Conservation (phyloP, 2,113 vertebrate genomes). For the Australoheros scitulus region DNA sequence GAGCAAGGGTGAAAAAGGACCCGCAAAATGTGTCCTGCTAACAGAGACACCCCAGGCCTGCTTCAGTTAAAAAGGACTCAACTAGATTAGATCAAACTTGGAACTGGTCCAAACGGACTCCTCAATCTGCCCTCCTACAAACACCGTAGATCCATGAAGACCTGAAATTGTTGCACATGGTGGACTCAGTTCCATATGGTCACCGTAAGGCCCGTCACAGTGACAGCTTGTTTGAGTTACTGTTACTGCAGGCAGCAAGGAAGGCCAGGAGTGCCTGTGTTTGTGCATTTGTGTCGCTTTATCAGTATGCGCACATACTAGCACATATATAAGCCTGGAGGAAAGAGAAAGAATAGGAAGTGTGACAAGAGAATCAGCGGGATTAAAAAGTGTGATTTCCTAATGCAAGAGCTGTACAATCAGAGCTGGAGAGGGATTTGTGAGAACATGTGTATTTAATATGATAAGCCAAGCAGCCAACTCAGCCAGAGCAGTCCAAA, state of each 20-base stretch:
- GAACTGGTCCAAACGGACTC: not conserved
- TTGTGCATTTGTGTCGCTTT: not conserved
- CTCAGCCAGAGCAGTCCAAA: slow-evolving; percentile 7
- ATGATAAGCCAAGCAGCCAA: slow-evolving; percentile 13
- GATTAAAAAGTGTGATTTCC: slow-evolving; percentile 8
- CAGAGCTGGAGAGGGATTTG: slow-evolving; percentile 27
- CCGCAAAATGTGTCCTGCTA: not conserved
- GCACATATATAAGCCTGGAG: not conserved
- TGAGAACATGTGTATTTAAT: slow-evolving; percentile 47
- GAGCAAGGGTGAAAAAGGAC: not conserved
- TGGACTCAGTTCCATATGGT: too few relatives aligned
- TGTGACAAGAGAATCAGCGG: not conserved
- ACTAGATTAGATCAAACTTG: not conserved
- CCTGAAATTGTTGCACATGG: not conserved
- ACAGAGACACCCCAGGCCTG: rapidly evolving
- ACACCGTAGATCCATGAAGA: not conserved
- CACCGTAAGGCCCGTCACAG: not conserved
- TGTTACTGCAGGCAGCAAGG: not conserved
- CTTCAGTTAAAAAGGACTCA: not conserved
- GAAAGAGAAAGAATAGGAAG: not conserved
- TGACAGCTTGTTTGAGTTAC: not conserved
- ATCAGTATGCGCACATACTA: not conserved
- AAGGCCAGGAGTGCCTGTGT: not conserved
- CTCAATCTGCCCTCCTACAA: not conserved
- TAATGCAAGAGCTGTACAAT: not conserved